Conservation (phyloP, 2,888 invertebrate species). For the Druceiella hillmani region DNA sequence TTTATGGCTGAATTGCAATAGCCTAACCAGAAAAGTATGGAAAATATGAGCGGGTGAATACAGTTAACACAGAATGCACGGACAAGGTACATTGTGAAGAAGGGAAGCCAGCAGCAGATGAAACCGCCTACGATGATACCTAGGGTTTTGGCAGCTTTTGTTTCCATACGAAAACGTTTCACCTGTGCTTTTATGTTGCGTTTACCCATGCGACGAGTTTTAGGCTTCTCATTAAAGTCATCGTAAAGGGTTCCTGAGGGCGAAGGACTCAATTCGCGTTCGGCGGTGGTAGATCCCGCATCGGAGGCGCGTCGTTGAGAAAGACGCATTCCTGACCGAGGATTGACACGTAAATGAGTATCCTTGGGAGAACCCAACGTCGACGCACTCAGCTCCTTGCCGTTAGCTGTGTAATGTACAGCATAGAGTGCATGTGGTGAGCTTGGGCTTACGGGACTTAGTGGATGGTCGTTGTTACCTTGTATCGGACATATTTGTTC, state of each 20-base stretch:
- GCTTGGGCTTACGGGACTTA: constrained; percentile 35
- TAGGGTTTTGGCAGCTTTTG: constrained; percentile 93
- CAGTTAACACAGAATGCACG: constrained; percentile 84
- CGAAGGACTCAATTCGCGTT: constrained; percentile 41
- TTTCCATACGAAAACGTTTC: constrained; percentile 90
- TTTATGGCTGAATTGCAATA: constrained; percentile 97
- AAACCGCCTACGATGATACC: constrained; percentile 97
- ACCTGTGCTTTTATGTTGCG: constrained; percentile 88
- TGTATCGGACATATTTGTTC: constrained; percentile 55
- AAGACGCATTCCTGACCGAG: constrained; percentile 19
- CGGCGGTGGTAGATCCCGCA: constrained; percentile 41
- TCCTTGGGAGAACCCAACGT: constrained; percentile 43
- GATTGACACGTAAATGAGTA: constrained; percentile 55
- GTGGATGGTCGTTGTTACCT: constrained; percentile 40
- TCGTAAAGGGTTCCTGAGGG: constrained; percentile 46
- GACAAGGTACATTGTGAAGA: constrained; percentile 91
- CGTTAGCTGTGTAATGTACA: constrained; percentile 64
- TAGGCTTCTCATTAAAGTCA: constrained; percentile 42
- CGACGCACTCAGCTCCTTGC: constrained; percentile 54
- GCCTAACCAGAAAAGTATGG: constrained; percentile 93
- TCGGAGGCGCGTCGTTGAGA: constrained; percentile 41
- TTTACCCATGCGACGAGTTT: constrained; percentile 72
- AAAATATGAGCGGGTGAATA: constrained; percentile 80
- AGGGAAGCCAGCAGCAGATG: constrained; percentile 95
- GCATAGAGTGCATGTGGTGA: constrained; percentile 49